phyloP scores from a whole-genome alignment of 2,797 vertebrate species.

The Triplophysa bombifrons region DNA sequence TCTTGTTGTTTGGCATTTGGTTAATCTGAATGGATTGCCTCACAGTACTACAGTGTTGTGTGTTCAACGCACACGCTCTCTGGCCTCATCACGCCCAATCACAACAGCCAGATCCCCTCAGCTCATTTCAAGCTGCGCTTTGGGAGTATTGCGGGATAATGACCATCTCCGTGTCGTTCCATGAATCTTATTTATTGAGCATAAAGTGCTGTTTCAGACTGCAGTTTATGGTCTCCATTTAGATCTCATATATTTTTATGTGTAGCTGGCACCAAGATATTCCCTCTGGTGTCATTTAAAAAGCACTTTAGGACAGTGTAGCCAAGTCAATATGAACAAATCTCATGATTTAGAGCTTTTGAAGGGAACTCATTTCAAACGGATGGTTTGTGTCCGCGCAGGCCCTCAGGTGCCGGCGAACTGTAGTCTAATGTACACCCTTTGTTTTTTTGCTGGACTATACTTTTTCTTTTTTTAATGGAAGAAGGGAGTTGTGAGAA shows the following conservation, averaged over 20 bases:
- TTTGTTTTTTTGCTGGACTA: conserved; percentile 6
- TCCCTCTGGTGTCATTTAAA: conserved; percentile 57
- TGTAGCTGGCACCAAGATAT: conserved; percentile 58
- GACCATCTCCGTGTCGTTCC: conserved; percentile 50
- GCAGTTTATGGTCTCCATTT: conserved; percentile 59
- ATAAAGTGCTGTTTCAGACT: conserved; percentile 58
- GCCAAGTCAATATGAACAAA: conserved; percentile 53
- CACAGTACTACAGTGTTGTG: not conserved
- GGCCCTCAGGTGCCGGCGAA: conserved; percentile 31
- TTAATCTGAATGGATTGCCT: not conserved
- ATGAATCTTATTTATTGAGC: conserved; percentile 57
- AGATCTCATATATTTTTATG: conserved; percentile 62
- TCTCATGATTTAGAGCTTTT: conserved; percentile 54
- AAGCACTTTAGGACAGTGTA: conserved; percentile 54
- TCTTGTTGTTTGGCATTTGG: conserved; percentile 1
- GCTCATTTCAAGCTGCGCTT: conserved; percentile 57
- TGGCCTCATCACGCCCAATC: conserved; percentile 38
- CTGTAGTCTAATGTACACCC: conserved; percentile 38
- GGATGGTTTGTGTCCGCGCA: conserved; percentile 43
- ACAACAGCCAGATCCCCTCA: conserved; percentile 47
- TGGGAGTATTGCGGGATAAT: conserved; percentile 56
- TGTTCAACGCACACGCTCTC: conserved; percentile 26
- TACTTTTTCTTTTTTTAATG: conserved; percentile 5
- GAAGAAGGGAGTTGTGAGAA: not conserved
- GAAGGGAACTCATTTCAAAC: conserved; percentile 54